Base-by-base conservation (phyloP, 2,113 vertebrate species). In the Microcebus murinus region DNA sequence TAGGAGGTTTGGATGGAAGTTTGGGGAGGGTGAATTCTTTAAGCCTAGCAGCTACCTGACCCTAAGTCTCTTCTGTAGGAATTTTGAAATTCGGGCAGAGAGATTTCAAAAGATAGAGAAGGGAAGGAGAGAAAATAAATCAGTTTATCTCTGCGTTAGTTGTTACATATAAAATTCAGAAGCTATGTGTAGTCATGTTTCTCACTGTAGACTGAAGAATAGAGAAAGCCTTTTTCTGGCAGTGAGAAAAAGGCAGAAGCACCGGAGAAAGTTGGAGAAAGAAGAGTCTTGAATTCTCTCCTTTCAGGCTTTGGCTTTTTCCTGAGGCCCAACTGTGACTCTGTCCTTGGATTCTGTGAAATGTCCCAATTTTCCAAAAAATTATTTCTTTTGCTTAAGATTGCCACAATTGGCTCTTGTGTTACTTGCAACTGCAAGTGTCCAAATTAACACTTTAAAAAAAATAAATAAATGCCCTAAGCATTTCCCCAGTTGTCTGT, bases 71-170 rank as follows among this genome's bases (percentile, higher is more conserved):
- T 84, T 96, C 29, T 0, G 1, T 11, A 23, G 34, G 4, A 80
- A 81, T 85, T 92, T 92, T 4, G 8, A 95, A 97, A 95, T 81
- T 63, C 15, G 1, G 68, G 42, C 50, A 67, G 84, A 68, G 52
- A 81, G 74, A 81, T 92, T 95, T 96, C 90, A 87, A 84, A 94
- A 97, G 55, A 80, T 15, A 59, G 50, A 83, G 48, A 71, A 73
- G 17, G 17, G n/a, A 80, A 27, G n/a, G 70, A 25, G 23, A 67
- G 80, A 52, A 83, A 68, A 88, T 25, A 39, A 88, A 50, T n/a
- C 8, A 4, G 13, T 70, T 91, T 82, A 23, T 93, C 21, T 73
- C 50, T 57, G 23, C 17, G 15, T 42, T 23, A 45, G 63, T 29
- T 36, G 57, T 59, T 65, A 74, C 31, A 15, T 3, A 15, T 13